Evolutionary conservation across 1,140 invertebrate species (phyloP), one percentile per base, ranked within the genome.

Genomic region (Magallana gigas): DNA sequence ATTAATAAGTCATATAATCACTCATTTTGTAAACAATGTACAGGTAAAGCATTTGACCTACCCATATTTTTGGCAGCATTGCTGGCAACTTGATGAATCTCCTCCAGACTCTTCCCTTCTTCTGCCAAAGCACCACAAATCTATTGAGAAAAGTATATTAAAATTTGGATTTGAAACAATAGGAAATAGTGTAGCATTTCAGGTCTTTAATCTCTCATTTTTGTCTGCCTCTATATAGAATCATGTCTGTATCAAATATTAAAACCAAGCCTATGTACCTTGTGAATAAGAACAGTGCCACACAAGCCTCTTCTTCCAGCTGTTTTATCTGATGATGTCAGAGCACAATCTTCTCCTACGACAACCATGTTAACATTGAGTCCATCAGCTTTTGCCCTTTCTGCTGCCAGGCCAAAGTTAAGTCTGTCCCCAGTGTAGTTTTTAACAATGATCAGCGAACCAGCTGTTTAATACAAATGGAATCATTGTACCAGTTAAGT

Each of bases 371-470:
- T 96, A 14, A 97, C 95, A 94, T 96, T 96, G 81, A 97, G 95
- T 1, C 96, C 96, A 89, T 95, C 94, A 68, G 95, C 95, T 92
- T 95, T 96, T 1, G 97, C 97, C 92, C 96, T 96, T 93, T 98
- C 97, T 71, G 96, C 95, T 4, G 97, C 97, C 93, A 97, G 96
- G 14, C 97, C 97, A 95, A 98, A 98, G 94, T 98, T 98, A 3
- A 98, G 94, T 91, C 97, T 95, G 92, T 98, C 98, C 0, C 97
- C 97, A 8, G 98, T 98, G 93, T 98, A 98, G 95, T 98, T 98
- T 12, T 97, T 96, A 16, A 98, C 96, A 18, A 98, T 95, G 0
- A 98, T 95, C 9, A 98, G 91, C 68, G 97, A 96, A 48, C 97
- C 97, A 88, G 95, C 97, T 97, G 71, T 62, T 8, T n/a, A 87